Evolutionary conservation across 2,113 vertebrate genomes (phyloP), one percentile per base, ranked within the genome.

Genomic region (Salvator merianae): DNA sequence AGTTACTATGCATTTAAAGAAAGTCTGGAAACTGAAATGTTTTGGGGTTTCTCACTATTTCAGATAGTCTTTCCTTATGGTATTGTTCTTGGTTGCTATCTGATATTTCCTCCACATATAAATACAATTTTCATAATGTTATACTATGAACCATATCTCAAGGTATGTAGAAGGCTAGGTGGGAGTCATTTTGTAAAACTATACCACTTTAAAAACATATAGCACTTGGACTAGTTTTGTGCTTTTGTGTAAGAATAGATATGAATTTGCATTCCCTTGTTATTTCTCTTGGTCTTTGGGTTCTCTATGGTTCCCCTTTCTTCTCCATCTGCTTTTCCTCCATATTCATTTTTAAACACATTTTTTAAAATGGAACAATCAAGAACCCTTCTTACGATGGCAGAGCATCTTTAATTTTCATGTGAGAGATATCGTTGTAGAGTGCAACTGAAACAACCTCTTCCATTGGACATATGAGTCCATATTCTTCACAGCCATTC

Each of bases 401-500:
- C 88, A 98, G 93, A 2, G 98, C 97, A 18, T 99, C 99, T 92
- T 99, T 99, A 88, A 99, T 97, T 95, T 99, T 97, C 98, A 99
- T 99, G 88, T 98, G 98, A 1, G 99, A 99, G 91, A 99, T 97
- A 85, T 99, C 99, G 0, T 97, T 97, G 84, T 99, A 99, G 82
- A 99, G 97, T 0, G 99, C 98, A 71, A 99, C 97, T 0, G 98
- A 99, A 40, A 99, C 95, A 2, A 99, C 97, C 93, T 99, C 99
- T 88, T 98, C 97, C 98, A 99, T 98, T 84, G 99, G 99, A 88
- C 98, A 99, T 90, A 99, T 98, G 50, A 99, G 97, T 36, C 99
- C 99, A 1, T 99, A 99, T 81, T 99, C 99, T 93, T 99, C 98
- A 88, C 98, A 99, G 76, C 99, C 99, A 47, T 99, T 97, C 93